A percentile compares a stretch with the other conserved stretches of the same genome.
These are phyloP conservation scores for Clitarchus hookeri DNA, from an alignment of 2,888 invertebrate genomes.

Conservation along the genomic window DNA sequence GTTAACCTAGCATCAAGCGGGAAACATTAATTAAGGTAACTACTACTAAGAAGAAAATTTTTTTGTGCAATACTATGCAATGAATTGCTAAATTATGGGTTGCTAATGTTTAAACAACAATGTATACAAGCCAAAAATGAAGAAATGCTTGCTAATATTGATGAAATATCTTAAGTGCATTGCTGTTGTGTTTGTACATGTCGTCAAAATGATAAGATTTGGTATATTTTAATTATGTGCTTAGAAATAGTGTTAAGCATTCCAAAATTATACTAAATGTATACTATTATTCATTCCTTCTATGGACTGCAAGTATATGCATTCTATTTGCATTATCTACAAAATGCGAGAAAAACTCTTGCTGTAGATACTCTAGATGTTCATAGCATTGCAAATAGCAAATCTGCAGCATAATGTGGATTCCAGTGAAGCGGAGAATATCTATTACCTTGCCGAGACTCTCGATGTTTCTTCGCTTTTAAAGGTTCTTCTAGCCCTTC, in stretches of 20 bases:
- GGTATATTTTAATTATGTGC: not conserved
- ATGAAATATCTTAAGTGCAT: not conserved
- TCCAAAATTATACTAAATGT: not conserved
- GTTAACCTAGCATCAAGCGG: too few relatives aligned
- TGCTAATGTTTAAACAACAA: too few relatives aligned
- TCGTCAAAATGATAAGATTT: not conserved
- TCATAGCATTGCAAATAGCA: not conserved
- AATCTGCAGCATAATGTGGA: not conserved
- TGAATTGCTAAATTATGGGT: too few relatives aligned
- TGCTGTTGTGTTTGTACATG: not conserved
- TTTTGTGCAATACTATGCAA: not conserved
- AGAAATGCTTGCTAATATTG: not conserved
- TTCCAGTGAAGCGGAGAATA: not conserved
- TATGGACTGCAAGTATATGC: not conserved
- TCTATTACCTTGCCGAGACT: constrained; percentile 66
- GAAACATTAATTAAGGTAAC: too few relatives aligned
- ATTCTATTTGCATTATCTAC: not conserved
- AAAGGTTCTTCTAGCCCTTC: constrained; percentile 71
- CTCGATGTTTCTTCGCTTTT: constrained; percentile 64
- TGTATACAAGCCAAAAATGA: too few relatives aligned
- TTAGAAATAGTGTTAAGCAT: not conserved
- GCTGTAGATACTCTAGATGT: not conserved
- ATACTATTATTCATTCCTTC: not conserved
- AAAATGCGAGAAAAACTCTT: not conserved
- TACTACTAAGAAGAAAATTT: too few relatives aligned